phyloP scores from a whole-genome alignment of 2,888 invertebrate species.

The Drosophila longiperda region DNA sequence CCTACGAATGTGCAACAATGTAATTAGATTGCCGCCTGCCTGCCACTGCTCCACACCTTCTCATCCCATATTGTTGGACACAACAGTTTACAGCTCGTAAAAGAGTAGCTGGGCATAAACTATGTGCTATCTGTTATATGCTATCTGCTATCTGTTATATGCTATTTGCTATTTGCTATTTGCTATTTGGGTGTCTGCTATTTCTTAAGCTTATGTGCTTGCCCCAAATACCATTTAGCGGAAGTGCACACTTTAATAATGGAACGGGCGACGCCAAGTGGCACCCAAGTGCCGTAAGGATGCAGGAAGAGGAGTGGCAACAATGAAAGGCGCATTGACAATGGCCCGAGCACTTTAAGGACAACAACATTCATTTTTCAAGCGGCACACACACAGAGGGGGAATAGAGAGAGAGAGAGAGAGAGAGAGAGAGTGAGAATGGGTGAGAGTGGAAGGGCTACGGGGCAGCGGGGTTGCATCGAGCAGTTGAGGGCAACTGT shows the following conservation, averaged over 20 bases:
- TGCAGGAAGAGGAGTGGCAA: constrained; percentile 1
- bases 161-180: constrained; percentile 4
- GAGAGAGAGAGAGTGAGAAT: constrained; percentile 20
- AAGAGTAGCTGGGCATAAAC: constrained; percentile 33
- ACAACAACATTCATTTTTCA: constrained; percentile 50
- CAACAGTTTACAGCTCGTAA: constrained; percentile 43
- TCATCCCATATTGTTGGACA: constrained; percentile 39
- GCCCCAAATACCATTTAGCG: constrained; percentile 77
- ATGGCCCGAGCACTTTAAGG: constrained; percentile 39
- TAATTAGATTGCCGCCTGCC: constrained; percentile 9
- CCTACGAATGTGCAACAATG: constrained; percentile 39
- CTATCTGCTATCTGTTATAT: constrained; percentile 20
- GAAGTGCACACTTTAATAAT: constrained; percentile 75
- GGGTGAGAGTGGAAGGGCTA: background rate
- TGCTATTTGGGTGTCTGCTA: constrained; percentile 21
- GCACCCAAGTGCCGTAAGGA: constrained; percentile 36
- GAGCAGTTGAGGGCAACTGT: constrained; percentile 34
- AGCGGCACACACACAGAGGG: constrained; percentile 12
- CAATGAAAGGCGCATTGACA: constrained; percentile 58
- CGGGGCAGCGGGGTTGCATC: constrained; percentile 1
- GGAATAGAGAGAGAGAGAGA: constrained; percentile 2
- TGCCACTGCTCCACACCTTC: background rate
- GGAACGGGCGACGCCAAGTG: constrained; percentile 55
- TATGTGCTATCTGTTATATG: background rate
- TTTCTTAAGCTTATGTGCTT: constrained; percentile 66